Evolutionary conservation across 2,797 vertebrate genomes (phyloP).

Genomic region (Hoplostethus atlanticus): DNA sequence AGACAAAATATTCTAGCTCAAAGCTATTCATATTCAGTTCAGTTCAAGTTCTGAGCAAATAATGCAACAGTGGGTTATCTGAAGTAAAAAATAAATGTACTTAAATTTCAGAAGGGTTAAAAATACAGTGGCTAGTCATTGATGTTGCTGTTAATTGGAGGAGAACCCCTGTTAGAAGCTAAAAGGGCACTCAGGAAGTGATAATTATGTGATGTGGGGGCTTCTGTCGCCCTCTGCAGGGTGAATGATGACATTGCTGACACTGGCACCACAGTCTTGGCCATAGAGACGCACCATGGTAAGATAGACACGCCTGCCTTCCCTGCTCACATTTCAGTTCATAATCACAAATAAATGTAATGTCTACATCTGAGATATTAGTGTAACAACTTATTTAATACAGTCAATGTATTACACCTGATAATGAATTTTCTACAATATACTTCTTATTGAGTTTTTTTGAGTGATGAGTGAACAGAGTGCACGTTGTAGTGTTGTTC

Average conservation of each 20-base stretch:
- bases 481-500: not conserved
- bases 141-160: not conserved
- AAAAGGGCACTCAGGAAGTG: not conserved
- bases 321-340: not conserved
- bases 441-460: not conserved
- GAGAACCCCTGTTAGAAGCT: slow-evolving; percentile 2
- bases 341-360: not conserved
- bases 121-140: not conserved
- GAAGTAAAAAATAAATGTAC: not conserved
- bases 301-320: slow-evolving; percentile 2
- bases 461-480: not conserved
- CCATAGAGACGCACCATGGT: slow-evolving; percentile 89
- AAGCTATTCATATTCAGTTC: not conserved
- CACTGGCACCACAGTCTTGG: slow-evolving; percentile 87
- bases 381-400: not conserved
- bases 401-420: not conserved
- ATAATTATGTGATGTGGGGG: slow-evolving; percentile 20
- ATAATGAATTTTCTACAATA: not conserved
- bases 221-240: slow-evolving; percentile 83
- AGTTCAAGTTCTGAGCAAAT: not conserved
- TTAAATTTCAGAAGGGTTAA: not conserved
- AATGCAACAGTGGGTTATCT: not conserved
- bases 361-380: not conserved
- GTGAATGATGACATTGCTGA: slow-evolving; percentile 86
- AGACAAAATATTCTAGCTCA: not conserved